These are phyloP conservation scores for Drosophila nigrodunni DNA, from an alignment of 1,140 invertebrate genomes.

Conservation along the genomic window DNA sequence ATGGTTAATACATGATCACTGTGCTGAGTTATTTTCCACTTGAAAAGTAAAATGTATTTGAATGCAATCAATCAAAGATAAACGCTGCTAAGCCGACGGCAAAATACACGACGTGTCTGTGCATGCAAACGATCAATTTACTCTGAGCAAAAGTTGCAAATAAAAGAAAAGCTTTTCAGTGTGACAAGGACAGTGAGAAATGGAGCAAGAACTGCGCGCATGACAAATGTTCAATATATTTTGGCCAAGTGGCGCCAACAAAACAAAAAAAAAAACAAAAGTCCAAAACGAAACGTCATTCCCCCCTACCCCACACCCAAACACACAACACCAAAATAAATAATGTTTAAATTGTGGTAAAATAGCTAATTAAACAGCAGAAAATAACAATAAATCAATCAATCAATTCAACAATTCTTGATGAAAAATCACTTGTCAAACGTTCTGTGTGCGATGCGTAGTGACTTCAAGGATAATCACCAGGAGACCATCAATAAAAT, in stretches of 20 bases:
- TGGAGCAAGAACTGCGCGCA: constrained; percentile 33
- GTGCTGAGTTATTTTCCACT: constrained; percentile 5
- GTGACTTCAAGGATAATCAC: constrained; percentile 84
- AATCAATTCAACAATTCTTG: constrained; percentile 51
- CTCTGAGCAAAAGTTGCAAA: constrained; percentile 8
- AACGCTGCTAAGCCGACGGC: constrained; percentile 39
- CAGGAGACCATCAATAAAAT: constrained; percentile 85
- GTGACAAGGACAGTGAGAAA: constrained; percentile 20
- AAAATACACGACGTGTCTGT: constrained; percentile 21
- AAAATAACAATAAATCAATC: constrained; percentile 4
- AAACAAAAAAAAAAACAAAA: constrained; percentile 20
- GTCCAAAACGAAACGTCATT: constrained; percentile 11
- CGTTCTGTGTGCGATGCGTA: constrained; percentile 84
- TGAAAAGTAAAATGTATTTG: constrained; percentile 18
- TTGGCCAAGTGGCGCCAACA: constrained; percentile 44
- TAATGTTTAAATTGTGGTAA: constrained; percentile 40
- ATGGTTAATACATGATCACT: neutral
- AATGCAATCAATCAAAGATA: constrained; percentile 5
- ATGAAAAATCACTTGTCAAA: constrained; percentile 82
- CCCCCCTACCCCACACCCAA: constrained; percentile 4
- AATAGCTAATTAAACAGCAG: constrained; percentile 27
- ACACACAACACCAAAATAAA: neutral
- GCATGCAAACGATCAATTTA: neutral
- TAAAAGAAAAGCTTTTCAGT: constrained; percentile 9
- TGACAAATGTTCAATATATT: constrained; percentile 37